These are phyloP conservation scores for Palaemon carinicauda DNA, from an alignment of 1,140 invertebrate species.

Conservation along the genomic window DNA sequence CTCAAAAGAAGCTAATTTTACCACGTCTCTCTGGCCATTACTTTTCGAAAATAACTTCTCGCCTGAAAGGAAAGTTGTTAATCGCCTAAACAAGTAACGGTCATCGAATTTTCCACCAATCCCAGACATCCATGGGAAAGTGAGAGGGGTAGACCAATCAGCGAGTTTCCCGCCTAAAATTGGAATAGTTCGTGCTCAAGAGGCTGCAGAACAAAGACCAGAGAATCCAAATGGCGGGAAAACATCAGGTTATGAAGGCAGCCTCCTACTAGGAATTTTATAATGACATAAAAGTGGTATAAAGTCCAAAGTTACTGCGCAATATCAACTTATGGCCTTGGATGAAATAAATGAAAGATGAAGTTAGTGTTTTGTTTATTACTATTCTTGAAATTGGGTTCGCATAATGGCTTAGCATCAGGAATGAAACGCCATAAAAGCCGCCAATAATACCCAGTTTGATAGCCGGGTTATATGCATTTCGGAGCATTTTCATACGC, in stretches of 20 bases:
- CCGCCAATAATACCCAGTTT: constrained; percentile 35
- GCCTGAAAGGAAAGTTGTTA: constrained; percentile 34
- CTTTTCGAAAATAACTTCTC: constrained; percentile 35
- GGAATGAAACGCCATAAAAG: constrained; percentile 37
- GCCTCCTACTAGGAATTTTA: constrained; percentile 46
- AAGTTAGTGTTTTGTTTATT: constrained; percentile 33
- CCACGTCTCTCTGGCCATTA: constrained; percentile 25
- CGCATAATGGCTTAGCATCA: constrained; percentile 37
- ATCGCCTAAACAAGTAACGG: constrained; percentile 40
- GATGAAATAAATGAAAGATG: constrained; percentile 41
- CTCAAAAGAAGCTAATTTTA: constrained; percentile 43
- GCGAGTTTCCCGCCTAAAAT: constrained; percentile 26
- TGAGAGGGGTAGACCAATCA: constrained; percentile 15
- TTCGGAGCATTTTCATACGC: constrained; percentile 38
- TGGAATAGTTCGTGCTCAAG: constrained; percentile 41
- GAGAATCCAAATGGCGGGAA: constrained; percentile 47
- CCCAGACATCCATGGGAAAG: not conserved
- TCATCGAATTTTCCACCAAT: constrained; percentile 40
- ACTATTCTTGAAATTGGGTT: constrained; percentile 19
- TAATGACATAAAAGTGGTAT: constrained; percentile 51
- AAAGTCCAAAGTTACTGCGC: constrained; percentile 43
- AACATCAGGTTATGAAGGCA: constrained; percentile 41
- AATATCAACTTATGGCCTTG: constrained; percentile 40
- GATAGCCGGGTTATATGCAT: constrained; percentile 35
- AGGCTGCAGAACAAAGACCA: constrained; percentile 36